Percentiles rank a stretch among this genome's conserved stretches.
These are phyloP conservation scores for Polydrusus cervinus DNA, from an alignment of 2,888 invertebrate species.

Conservation along the genomic window DNA sequence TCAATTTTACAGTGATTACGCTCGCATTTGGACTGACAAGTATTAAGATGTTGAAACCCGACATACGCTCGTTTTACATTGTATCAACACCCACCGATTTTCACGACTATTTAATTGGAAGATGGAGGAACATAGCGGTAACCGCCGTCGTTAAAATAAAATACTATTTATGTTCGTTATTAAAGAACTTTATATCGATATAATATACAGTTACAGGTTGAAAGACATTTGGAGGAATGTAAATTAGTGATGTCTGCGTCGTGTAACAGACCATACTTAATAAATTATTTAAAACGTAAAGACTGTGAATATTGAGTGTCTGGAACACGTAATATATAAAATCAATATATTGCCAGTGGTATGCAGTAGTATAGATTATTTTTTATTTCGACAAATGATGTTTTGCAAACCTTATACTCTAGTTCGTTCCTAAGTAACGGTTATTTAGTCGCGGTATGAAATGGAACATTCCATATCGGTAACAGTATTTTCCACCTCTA, in stretches of 20 bases:
- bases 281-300: no score
- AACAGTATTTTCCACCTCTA: no score
- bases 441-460: no score
- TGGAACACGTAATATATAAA: no score
- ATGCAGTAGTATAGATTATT: no score
- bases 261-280: not conserved
- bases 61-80: constrained; percentile 25
- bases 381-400: no score
- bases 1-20: no score
- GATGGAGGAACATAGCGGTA: constrained; percentile 24
- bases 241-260: not conserved
- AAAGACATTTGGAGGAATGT: not conserved
- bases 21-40: not conserved
- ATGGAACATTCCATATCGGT: no score
- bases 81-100: constrained; percentile 42
- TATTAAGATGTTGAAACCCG: constrained; percentile 22
- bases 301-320: no score
- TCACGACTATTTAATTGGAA: constrained; percentile 42
- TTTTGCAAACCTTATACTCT: no score
- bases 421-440: no score
- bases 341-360: no score
- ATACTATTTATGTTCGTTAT: not conserved
- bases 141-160: not conserved
- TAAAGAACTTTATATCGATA: not conserved
- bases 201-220: constrained; percentile 1